Percentiles rank a stretch among this genome's conserved stretches.
Evolutionary conservation across 1,140 invertebrate species (phyloP).

Genomic region (Palaemon carinicauda): DNA sequence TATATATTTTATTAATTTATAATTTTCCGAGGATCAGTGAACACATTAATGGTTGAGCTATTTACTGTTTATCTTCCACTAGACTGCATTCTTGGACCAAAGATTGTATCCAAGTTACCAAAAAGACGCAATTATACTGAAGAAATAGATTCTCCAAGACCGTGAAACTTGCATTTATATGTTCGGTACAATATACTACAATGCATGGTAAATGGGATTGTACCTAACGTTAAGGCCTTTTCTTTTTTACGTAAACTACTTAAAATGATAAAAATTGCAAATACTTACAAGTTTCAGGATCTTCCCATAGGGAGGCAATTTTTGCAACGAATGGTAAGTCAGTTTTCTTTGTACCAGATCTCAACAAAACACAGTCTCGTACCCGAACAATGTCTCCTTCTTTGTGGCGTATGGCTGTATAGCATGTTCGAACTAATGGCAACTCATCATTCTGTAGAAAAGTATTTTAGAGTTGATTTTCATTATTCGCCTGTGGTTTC

Average conservation of each 20-base stretch:
- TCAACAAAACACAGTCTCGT: slow-evolving; percentile 81
- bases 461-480: background rate
- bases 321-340: slow-evolving; percentile 94
- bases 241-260: background rate
- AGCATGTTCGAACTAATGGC: slow-evolving; percentile 79
- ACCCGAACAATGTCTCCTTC: slow-evolving; percentile 85
- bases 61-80: too few relatives aligned
- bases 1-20: too few relatives aligned
- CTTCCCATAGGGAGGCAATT: slow-evolving; percentile 92
- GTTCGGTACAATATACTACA: too few relatives aligned
- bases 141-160: too few relatives aligned
- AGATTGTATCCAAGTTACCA: too few relatives aligned
- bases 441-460: slow-evolving; percentile 80
- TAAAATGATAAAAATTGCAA: background rate
- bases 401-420: slow-evolving; percentile 84
- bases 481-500: slow-evolving; percentile 1
- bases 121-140: too few relatives aligned
- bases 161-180: too few relatives aligned
- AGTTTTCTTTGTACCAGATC: slow-evolving; percentile 72
- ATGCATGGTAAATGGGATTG: too few relatives aligned
- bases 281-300: slow-evolving; percentile 84
- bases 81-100: too few relatives aligned
- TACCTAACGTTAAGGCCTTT: too few relatives aligned
- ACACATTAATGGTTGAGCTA: too few relatives aligned
- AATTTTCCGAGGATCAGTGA: too few relatives aligned